A percentile compares a stretch with the other conserved stretches of the same genome.
These are phyloP conservation scores for Montipora cactus DNA, from an alignment of 64 coral and sea anemone genomes.

Conservation along the genomic window DNA sequence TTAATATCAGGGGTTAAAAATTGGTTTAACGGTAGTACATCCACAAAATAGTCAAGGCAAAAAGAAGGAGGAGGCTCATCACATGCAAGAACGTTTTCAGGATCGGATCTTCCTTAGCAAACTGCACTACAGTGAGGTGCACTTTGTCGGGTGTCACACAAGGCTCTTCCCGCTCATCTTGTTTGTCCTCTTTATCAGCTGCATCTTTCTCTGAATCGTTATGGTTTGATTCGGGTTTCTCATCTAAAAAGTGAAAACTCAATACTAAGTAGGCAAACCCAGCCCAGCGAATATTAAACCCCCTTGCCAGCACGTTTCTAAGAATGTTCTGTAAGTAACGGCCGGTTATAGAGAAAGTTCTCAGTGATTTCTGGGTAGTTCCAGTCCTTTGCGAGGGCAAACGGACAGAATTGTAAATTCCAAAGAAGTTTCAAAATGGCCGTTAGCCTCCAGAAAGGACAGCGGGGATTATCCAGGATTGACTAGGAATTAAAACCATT, in stretches of 20 bases:
- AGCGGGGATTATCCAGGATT: no score
- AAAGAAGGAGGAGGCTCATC: slow-evolving; percentile 40
- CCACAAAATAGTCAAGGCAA: slow-evolving; percentile 73
- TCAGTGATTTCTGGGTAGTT: no score
- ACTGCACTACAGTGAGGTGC: slow-evolving; percentile 57
- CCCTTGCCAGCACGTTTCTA: no score
- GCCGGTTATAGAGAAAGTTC: no score
- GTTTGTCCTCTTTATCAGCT: neutral
- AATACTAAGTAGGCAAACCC: no score
- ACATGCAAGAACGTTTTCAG: slow-evolving; percentile 71
- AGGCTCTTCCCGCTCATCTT: neutral
- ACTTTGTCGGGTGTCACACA: neutral
- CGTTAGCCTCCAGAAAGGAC: no score
- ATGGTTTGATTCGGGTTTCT: neutral
- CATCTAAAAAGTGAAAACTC: neutral
- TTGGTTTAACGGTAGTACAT: slow-evolving; percentile 64
- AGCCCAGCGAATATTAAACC: no score
- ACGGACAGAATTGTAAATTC: no score
- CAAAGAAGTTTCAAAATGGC: no score
- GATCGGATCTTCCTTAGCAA: slow-evolving; percentile 42
- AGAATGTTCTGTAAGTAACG: no score
- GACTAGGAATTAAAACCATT: no score
- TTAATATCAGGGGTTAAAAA: neutral
- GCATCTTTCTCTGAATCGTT: neutral
- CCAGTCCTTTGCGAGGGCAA: no score